A percentile compares a stretch with the other conserved stretches of the same genome.
Evolutionary conservation across 2,797 vertebrate species (phyloP).

Genomic region (Melopsittacus undulatus): DNA sequence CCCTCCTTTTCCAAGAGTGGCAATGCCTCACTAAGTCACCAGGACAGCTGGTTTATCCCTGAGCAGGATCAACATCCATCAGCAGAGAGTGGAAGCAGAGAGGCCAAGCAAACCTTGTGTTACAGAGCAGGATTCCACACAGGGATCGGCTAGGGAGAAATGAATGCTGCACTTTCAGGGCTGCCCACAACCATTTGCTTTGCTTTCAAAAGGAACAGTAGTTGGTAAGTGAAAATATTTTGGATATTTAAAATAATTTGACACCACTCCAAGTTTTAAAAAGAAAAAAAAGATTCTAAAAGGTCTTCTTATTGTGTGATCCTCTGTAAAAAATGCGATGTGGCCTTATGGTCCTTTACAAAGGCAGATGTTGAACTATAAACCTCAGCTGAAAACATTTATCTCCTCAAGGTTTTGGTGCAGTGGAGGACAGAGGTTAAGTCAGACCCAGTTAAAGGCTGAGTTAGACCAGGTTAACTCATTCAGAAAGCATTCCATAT

Average conservation of each 20-base stretch:
- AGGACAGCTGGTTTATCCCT: neutral
- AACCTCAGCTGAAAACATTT: neutral
- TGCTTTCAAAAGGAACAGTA: neutral
- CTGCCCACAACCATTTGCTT: neutral
- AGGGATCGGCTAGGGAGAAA: neutral
- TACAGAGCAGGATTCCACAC: neutral
- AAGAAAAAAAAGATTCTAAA: neutral
- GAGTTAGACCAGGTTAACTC: neutral
- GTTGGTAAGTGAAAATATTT: neutral
- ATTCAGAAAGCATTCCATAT: neutral
- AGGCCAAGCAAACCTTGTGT: neutral
- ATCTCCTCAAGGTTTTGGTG: neutral
- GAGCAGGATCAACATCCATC: neutral
- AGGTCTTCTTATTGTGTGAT: neutral
- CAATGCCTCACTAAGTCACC: neutral
- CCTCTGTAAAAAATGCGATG: fast-evolving
- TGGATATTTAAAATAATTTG: neutral
- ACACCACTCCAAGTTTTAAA: neutral
- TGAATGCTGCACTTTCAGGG: neutral
- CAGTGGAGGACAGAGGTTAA: neutral
- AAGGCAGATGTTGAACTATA: neutral
- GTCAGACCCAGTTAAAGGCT: neutral
- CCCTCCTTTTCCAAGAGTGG: neutral
- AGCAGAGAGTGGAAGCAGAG: neutral
- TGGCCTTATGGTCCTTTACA: neutral